phyloP scores from a whole-genome alignment of 2,888 invertebrate genomes.

The Tryphoninae sp. region DNA sequence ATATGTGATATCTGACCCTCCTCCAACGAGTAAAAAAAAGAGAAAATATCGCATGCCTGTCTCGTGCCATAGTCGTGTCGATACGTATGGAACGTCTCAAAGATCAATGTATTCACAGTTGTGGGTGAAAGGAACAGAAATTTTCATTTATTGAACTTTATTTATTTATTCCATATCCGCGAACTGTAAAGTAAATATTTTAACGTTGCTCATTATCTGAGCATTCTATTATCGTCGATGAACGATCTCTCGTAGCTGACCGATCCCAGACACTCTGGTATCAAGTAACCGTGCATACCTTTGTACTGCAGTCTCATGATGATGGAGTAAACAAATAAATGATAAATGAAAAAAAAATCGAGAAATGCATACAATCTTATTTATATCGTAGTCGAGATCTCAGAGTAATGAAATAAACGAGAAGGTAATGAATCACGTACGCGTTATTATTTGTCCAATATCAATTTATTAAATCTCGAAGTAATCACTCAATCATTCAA shows the following conservation, averaged over 20 bases:
- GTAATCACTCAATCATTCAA: slow-evolving; percentile 8
- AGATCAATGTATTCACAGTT: slow-evolving; percentile 5
- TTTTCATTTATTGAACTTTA: neutral
- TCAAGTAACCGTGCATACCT: neutral
- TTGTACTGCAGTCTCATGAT: neutral
- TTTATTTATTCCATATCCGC: neutral
- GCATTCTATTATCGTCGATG: neutral
- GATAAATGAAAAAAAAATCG: slow-evolving; percentile 5
- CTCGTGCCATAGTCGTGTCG: neutral
- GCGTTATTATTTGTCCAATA: slow-evolving; percentile 6
- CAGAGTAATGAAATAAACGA: slow-evolving; percentile 25
- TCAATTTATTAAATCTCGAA: neutral
- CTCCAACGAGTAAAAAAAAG: neutral
- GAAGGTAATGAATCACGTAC: neutral
- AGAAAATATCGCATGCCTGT: neutral
- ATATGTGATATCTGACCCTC: slow-evolving; percentile 19
- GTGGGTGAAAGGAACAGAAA: neutral
- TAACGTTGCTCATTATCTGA: neutral
- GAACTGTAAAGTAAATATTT: slow-evolving; percentile 7
- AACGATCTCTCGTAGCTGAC: neutral
- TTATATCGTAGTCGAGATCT: slow-evolving; percentile 15
- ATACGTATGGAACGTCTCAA: neutral
- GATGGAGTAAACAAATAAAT: neutral
- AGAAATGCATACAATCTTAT: neutral
- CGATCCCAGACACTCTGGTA: neutral